These are phyloP conservation scores for Dinomys branickii DNA, from an alignment of 2,113 vertebrate genomes.

Conservation along the genomic window DNA sequence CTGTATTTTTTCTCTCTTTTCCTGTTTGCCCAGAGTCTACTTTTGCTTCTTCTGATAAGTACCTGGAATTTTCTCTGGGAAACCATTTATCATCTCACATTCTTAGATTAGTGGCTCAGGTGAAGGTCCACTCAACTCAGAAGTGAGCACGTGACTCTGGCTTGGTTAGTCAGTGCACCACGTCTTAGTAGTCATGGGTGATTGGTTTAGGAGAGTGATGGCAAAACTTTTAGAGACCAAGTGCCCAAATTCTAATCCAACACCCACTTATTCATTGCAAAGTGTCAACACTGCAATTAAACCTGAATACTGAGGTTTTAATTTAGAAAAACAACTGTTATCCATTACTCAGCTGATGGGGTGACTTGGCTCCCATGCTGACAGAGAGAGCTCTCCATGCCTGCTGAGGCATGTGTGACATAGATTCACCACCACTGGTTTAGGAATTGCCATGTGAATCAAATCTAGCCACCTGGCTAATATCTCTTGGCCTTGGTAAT, in stretches of 20 bases:
- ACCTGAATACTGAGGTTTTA: background rate
- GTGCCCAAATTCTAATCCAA: background rate
- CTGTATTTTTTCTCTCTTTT: background rate
- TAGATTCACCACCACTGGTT: background rate
- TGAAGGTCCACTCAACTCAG: background rate
- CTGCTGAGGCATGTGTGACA: background rate
- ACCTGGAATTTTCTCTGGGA: background rate
- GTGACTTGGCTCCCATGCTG: background rate
- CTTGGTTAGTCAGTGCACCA: background rate
- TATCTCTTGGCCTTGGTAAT: background rate
- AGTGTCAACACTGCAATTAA: background rate
- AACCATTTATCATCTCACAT: background rate
- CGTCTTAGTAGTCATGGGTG: background rate
- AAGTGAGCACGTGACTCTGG: background rate
- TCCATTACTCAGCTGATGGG: background rate
- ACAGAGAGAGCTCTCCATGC: background rate
- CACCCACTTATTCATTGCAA: background rate
- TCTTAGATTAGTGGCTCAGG: background rate
- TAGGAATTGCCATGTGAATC: background rate
- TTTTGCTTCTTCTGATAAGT: background rate
- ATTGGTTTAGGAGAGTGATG: background rate
- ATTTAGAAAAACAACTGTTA: background rate
- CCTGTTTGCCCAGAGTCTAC: background rate
- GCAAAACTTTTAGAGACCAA: background rate
- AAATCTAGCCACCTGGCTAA: background rate